phyloP scores from a whole-genome alignment of 2,888 invertebrate genomes.

The Microctonus hyperodae region DNA sequence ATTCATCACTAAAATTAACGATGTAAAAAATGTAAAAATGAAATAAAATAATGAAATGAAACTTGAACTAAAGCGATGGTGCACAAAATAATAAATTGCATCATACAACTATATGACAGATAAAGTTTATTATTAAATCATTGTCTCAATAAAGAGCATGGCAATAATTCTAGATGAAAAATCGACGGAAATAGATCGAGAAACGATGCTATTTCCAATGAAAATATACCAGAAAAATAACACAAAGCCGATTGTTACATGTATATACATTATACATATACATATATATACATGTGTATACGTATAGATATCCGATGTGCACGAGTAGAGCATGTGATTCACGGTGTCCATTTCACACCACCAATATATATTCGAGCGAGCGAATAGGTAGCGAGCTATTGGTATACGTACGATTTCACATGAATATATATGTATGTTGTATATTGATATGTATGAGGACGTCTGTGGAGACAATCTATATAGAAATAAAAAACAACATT shows the following conservation, averaged over 20 bases:
- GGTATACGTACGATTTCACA: slow-evolving; percentile 1
- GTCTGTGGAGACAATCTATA: neutral
- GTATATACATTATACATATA: neutral
- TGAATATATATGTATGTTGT: neutral
- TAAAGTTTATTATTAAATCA: neutral
- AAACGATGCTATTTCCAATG: neutral
- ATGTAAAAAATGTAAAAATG: too few relatives aligned
- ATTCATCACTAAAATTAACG: neutral
- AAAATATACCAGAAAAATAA: neutral
- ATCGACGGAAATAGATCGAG: neutral
- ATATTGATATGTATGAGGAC: neutral
- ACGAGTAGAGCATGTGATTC: slow-evolving; percentile 24
- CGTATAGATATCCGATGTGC: slow-evolving; percentile 14
- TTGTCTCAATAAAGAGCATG: neutral
- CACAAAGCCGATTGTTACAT: slow-evolving; percentile 3
- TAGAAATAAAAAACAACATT: neutral
- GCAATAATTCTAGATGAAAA: neutral
- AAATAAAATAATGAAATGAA: neutral
- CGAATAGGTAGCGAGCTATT: slow-evolving; percentile 1
- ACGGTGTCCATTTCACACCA: slow-evolving; percentile 27
- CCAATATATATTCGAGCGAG: slow-evolving; percentile 20
- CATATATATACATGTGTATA: neutral
- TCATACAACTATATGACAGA: neutral
- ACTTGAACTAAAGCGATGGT: neutral
- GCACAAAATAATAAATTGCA: neutral